Conservation (phyloP, 2,113 vertebrate species). For the Stegostoma tigrinum region DNA sequence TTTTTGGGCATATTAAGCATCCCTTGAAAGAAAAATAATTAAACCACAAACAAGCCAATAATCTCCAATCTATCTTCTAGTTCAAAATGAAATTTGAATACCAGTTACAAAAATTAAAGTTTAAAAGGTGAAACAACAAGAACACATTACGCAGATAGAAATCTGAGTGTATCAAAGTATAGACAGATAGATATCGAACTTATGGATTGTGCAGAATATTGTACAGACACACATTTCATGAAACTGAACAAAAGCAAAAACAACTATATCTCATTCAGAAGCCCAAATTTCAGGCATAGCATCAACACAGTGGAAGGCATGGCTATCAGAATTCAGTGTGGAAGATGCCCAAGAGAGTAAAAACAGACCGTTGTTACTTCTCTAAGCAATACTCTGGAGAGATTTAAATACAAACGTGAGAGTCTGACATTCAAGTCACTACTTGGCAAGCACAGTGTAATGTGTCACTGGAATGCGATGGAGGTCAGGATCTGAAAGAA, state of each 20-base stretch:
- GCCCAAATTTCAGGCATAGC: neutral
- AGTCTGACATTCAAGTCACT: neutral
- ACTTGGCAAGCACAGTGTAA: neutral
- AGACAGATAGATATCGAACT: neutral
- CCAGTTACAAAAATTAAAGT: neutral
- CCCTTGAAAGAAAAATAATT: neutral
- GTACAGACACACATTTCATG: neutral
- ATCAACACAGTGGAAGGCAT: neutral
- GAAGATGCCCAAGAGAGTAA: neutral
- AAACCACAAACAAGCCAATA: neutral
- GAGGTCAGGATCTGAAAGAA: neutral
- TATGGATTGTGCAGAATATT: neutral
- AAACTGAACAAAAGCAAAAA: neutral
- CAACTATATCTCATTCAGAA: neutral
- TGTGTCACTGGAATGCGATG: neutral
- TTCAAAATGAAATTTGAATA: neutral
- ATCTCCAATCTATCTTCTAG: neutral
- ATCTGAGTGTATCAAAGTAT: too few relatives aligned
- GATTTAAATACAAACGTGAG: neutral
- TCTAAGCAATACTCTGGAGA: neutral
- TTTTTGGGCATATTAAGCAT: neutral
- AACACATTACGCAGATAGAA: neutral
- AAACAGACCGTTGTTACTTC: too few relatives aligned
- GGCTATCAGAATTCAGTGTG: neutral
- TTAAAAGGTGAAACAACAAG: neutral